phyloP scores from a whole-genome alignment of 2,113 vertebrate species.

The Micronycteris hirsuta region DNA sequence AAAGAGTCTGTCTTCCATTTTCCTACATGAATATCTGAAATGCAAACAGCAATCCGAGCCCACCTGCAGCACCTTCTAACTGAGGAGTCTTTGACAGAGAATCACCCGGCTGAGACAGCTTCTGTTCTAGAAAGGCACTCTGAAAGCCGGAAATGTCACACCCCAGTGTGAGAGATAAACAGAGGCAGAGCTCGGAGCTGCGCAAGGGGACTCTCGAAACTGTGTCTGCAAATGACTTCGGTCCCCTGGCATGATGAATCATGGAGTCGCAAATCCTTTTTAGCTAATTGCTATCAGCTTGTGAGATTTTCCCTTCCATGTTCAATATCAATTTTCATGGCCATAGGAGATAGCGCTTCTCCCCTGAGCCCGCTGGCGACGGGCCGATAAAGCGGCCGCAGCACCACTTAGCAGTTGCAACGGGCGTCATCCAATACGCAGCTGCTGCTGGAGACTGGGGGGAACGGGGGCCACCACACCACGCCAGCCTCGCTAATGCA shows the following conservation, averaged over 20 bases:
- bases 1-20: constrained; percentile 39
- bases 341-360: constrained; percentile 89
- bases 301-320: constrained; percentile 91
- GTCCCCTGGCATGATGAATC: constrained; percentile 96
- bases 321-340: constrained; percentile 99
- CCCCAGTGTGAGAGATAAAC: constrained; percentile 83
- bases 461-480: constrained; percentile 79
- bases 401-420: constrained; percentile 93
- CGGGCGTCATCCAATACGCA: constrained; percentile 86
- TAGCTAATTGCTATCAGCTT: constrained; percentile 99
- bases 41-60: constrained; percentile 68
- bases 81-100: constrained; percentile 76
- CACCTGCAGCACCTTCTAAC: constrained; percentile 55
- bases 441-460: constrained; percentile 86
- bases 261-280: constrained; percentile 96
- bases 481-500: constrained; percentile 79
- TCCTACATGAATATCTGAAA: constrained; percentile 43
- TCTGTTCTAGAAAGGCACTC: constrained; percentile 83
- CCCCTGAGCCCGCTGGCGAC: constrained; percentile 90
- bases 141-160: constrained; percentile 88
- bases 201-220: constrained; percentile 79
- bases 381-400: constrained; percentile 86
- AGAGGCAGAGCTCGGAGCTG: constrained; percentile 79
- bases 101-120: constrained; percentile 79
- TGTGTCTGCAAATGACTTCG: constrained; percentile 91